Evolutionary conservation across 1,140 invertebrate genomes (phyloP), one percentile per base, ranked within the genome.

Genomic region (Mycetomoellerius zeteki): DNA sequence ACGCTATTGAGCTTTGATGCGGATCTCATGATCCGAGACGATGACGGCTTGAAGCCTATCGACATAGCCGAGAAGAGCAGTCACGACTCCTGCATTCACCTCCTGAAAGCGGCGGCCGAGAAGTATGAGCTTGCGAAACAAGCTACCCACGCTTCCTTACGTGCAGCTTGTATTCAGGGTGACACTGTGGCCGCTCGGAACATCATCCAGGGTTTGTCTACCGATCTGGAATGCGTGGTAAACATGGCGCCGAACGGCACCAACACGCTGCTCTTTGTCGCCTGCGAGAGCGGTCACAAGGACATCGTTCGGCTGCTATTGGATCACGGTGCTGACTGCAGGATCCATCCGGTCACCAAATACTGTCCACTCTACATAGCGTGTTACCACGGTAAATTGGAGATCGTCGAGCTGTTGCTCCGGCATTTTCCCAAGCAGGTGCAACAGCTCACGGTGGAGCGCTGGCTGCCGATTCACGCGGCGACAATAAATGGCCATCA

Each of bases 321-420:
- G 50, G 97, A 97, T 16, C 95, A 97, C 80, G 97, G 98, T 12
- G 98, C 98, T 0, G 98, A 99, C 95, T 98, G 98, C 12, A 96
- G 98, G 54, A 97, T 97, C 52, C 98, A 99, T 96, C 97, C 98
- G 8, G 97, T 98, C 8, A 99, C 98, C 1, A 97, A 98, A 92
- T 99, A 99, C 94, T 98, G 98, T 7, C 98, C 99, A 0, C 95
- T 99, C 0, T 99, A 99, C 94, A 97, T 98, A 71, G 98, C 99
- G 8, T 98, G 98, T 92, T 98, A 98, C 92, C 97, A 98, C 94
- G 98, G 98, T 1, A 97, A 98, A 94, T 95, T 96, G 85, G 97
- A 98, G 67, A 98, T 99, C 78, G 97, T 98, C 0, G 96, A 97
- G 89, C 94, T 98, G 65, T 95, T 99, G 67, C 95, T 99, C 12